Conservation (phyloP, 2,797 vertebrate genomes). For the Falco concolor region DNA sequence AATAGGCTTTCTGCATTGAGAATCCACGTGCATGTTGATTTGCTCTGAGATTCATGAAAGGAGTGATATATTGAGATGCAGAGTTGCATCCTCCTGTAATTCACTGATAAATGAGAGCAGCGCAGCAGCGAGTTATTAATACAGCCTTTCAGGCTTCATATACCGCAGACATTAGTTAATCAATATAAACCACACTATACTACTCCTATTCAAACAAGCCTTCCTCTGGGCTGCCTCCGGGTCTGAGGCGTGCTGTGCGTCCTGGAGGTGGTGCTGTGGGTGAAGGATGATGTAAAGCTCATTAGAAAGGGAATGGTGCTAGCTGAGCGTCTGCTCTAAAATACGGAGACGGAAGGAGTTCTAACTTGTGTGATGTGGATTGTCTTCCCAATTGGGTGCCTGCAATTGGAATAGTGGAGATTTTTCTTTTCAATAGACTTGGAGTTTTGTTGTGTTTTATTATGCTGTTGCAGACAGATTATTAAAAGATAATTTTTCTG, state of each 20-base stretch:
- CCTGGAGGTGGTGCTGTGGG: neutral
- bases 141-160: slow-evolving; percentile 32
- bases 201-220: neutral
- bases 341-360: neutral
- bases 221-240: neutral
- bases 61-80: slow-evolving; percentile 4
- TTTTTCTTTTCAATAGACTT: neutral
- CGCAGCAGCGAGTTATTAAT: slow-evolving; percentile 30
- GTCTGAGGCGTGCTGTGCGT: neutral
- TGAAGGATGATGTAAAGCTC: neutral
- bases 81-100: slow-evolving; percentile 28
- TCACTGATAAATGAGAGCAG: slow-evolving; percentile 20
- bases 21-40: neutral
- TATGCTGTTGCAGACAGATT: neutral
- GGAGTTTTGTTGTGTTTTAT: neutral
- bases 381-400: neutral
- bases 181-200: neutral
- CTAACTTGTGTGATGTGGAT: neutral
- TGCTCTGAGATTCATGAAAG: neutral
- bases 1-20: neutral
- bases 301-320: neutral
- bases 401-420: neutral
- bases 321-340: neutral
- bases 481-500: neutral
- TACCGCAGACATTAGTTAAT: slow-evolving; percentile 57